These are phyloP conservation scores for Marmota monax DNA, from an alignment of 2,113 vertebrate genomes.

Conservation along the genomic window DNA sequence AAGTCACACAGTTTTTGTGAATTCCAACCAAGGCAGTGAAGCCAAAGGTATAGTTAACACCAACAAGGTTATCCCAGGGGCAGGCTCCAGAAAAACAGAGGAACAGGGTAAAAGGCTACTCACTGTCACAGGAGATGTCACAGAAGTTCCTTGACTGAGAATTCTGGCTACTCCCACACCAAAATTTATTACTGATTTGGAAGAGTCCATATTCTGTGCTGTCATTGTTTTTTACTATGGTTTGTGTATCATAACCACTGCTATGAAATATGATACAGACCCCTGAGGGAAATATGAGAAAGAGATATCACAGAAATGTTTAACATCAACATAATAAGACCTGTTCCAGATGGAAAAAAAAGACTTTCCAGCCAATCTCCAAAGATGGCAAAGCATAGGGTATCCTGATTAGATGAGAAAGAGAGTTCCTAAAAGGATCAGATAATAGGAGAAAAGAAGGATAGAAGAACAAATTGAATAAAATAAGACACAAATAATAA, in stretches of 20 bases:
- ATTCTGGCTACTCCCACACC: constrained; percentile 64
- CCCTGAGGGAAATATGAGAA: constrained; percentile 61
- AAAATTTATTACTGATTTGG: constrained; percentile 77
- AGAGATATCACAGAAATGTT: background rate
- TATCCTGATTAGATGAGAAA: background rate
- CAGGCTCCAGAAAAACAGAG: background rate
- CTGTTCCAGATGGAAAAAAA: background rate
- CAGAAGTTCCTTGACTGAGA: constrained; percentile 70
- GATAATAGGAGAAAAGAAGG: background rate
- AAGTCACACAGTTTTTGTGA: background rate
- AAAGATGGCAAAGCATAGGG: background rate
- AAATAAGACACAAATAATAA: background rate
- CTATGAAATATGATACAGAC: constrained; percentile 73
- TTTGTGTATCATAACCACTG: constrained; percentile 70
- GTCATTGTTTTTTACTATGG: background rate
- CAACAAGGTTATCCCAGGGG: background rate
- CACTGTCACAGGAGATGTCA: constrained; percentile 72
- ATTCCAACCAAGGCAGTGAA: background rate
- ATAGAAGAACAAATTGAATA: background rate
- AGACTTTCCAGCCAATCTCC: background rate
- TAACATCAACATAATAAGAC: background rate
- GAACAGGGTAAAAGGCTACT: constrained; percentile 45
- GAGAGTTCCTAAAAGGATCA: background rate
- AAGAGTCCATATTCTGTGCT: constrained; percentile 78
- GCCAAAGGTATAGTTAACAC: background rate